phyloP scores from a whole-genome alignment of 1,140 invertebrate species.

The Drosophila orena region DNA sequence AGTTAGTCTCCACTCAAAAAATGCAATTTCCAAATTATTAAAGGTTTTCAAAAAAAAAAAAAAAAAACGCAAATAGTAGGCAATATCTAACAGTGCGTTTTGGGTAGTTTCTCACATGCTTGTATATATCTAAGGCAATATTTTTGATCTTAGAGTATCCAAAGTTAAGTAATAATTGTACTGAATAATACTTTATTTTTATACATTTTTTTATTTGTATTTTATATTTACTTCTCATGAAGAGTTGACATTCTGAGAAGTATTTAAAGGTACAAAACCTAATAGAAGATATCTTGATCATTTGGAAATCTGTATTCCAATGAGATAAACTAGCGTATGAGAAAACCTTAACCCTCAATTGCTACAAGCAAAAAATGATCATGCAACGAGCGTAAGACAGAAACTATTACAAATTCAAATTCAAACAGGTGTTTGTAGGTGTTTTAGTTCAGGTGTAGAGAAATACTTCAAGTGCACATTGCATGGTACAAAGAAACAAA shows the following conservation, averaged over 20 bases:
- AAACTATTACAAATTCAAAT: slow-evolving; percentile 21
- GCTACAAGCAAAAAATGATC: slow-evolving; percentile 43
- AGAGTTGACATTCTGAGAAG: no score
- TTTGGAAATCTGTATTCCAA: background rate
- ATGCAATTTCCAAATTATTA: background rate
- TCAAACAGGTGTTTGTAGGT: slow-evolving; percentile 18
- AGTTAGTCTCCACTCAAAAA: slow-evolving; percentile 26
- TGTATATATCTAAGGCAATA: background rate
- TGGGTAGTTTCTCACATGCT: slow-evolving; percentile 4
- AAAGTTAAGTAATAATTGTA: no score
- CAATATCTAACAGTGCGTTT: slow-evolving; percentile 18
- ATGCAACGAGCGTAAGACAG: slow-evolving; percentile 44
- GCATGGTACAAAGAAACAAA: slow-evolving; percentile 47
- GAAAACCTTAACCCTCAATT: background rate
- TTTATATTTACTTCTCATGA: no score
- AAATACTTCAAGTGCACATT: slow-evolving; percentile 53
- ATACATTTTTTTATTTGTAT: no score
- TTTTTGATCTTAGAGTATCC: background rate
- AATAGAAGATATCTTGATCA: background rate
- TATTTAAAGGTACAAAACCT: no score
- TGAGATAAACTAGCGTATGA: background rate
- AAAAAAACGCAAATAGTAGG: slow-evolving; percentile 33
- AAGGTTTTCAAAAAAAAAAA: slow-evolving; percentile 1
- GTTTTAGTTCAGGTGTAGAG: slow-evolving; percentile 35
- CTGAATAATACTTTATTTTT: no score